phyloP scores from a whole-genome alignment of 2,797 vertebrate genomes.

The Syncerus caffer region DNA sequence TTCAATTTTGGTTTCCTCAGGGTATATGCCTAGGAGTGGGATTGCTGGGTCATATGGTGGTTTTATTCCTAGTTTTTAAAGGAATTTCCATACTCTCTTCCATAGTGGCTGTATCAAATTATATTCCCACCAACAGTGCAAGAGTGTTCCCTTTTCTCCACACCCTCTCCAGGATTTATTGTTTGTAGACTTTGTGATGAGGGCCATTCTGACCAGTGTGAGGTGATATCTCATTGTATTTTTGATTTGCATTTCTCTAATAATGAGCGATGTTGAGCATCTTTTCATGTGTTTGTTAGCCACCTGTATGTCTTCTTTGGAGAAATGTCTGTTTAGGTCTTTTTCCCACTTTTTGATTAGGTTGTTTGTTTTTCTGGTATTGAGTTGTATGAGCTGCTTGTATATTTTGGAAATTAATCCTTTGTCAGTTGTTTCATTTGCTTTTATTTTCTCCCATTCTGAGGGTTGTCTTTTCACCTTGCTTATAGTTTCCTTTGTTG shows the following conservation, averaged over 20 bases:
- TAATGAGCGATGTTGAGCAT: neutral
- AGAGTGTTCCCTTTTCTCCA: neutral
- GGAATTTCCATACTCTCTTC: neutral
- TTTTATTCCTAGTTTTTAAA: neutral
- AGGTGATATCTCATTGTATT: neutral
- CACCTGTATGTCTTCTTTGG: neutral
- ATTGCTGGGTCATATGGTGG: neutral
- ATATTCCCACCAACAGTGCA: neutral
- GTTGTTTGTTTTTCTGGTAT: neutral
- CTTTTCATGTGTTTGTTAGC: neutral
- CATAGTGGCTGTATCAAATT: neutral
- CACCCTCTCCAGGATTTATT: neutral
- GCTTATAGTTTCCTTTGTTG: neutral
- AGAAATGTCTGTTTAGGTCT: neutral
- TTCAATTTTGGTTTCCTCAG: neutral
- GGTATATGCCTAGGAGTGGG: neutral
- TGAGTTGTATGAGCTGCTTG: neutral
- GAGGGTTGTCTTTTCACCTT: neutral
- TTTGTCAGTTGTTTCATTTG: neutral
- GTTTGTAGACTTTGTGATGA: neutral
- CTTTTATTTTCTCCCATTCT: neutral
- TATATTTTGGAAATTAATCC: neutral
- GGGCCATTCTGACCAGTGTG: neutral
- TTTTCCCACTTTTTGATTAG: neutral
- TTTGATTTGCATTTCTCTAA: neutral